phyloP scores from a whole-genome alignment of 30 jellyfish, hydroid and myxozoan genomes.

The Morbakka virulenta region DNA sequence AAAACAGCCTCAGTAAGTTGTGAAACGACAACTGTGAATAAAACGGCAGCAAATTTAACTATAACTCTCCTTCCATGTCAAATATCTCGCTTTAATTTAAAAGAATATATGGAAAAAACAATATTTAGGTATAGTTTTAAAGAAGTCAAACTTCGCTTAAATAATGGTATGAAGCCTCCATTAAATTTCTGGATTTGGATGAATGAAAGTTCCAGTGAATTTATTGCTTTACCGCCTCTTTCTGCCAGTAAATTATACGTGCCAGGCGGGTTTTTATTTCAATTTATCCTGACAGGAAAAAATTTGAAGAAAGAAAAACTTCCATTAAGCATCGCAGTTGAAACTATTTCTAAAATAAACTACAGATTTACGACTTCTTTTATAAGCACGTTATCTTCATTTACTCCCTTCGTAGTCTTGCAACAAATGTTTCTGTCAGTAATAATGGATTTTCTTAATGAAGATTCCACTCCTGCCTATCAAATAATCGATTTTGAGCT shows the following conservation, averaged over 20 bases:
- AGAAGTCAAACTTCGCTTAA: not conserved
- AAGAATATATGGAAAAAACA: not conserved
- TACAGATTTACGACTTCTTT: not conserved
- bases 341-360: too few species aligned
- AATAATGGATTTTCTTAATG: not conserved
- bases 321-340: not conserved
- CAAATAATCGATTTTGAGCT: not conserved
- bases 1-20: too few species aligned
- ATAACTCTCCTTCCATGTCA: not conserved
- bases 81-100: not conserved
- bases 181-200: not conserved
- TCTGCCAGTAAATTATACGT: not conserved
- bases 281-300: not conserved
- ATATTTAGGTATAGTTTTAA: too few species aligned
- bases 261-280: not conserved
- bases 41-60: not conserved
- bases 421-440: not conserved
- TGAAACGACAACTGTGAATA: too few species aligned
- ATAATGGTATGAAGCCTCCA: not conserved
- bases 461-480: not conserved
- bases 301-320: not conserved
- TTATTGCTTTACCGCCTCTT: not conserved
- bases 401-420: not conserved
- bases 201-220: not conserved
- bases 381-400: not conserved